phyloP scores from a whole-genome alignment of 2,113 vertebrate species.

The Arvicanthis niloticus region DNA sequence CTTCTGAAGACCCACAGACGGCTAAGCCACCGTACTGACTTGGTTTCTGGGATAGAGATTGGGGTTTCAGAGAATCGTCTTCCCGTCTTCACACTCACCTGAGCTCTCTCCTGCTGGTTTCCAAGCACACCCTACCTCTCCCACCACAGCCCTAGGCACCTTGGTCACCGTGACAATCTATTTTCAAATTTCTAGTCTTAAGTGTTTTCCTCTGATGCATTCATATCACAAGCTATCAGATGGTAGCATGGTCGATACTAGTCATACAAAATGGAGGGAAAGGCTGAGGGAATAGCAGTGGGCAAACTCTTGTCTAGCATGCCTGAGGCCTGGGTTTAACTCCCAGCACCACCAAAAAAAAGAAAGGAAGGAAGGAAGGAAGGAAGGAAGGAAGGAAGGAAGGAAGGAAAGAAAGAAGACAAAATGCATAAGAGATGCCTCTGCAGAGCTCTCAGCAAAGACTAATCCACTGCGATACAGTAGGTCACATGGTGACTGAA shows the following conservation, averaged over 20 bases:
- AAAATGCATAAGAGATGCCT: neutral
- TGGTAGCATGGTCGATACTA: neutral
- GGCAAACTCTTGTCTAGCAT: neutral
- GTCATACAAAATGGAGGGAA: neutral
- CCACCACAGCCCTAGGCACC: neutral
- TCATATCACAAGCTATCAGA: neutral
- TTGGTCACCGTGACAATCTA: neutral
- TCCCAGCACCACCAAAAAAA: neutral
- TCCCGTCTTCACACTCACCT: conserved; percentile 9
- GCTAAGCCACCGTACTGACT: neutral
- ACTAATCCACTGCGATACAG: neutral
- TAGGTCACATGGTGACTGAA: neutral
- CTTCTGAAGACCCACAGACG: neutral
- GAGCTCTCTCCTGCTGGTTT: neutral
- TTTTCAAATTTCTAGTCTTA: conserved; percentile 23
- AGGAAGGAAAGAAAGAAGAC: neutral
- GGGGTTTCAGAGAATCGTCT: neutral
- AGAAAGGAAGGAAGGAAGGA: neutral
- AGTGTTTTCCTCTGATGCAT: neutral
- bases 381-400: rapidly evolving
- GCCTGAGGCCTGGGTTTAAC: neutral
- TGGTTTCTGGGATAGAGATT: neutral
- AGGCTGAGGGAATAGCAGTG: neutral
- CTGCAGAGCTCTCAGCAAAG: neutral
- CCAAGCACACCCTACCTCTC: conserved; percentile 5